Conservation (phyloP, 2,797 vertebrate genomes). For the Oreonectes daqikongensis region DNA sequence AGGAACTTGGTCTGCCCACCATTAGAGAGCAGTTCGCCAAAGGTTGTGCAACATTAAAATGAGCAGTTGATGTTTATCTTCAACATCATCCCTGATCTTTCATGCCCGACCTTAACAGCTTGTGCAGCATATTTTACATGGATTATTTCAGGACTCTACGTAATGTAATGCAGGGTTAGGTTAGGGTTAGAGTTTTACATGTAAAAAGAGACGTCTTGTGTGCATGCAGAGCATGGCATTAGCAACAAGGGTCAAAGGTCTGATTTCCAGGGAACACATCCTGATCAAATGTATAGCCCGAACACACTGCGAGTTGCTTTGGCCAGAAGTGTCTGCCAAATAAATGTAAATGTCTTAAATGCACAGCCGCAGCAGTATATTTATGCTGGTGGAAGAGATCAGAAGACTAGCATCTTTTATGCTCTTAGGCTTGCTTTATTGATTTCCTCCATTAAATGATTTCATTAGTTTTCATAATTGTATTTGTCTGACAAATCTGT, state of each 20-base stretch:
- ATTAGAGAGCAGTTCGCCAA: neutral
- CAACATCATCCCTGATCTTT: neutral
- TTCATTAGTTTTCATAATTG: constrained; percentile 15
- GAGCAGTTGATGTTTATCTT: neutral
- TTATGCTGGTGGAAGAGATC: neutral
- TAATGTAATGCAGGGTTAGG: neutral
- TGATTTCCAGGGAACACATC: neutral
- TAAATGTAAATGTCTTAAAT: constrained; percentile 7
- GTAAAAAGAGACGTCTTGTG: neutral
- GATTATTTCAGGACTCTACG: neutral
- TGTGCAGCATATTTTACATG: neutral
- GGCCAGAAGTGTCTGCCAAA: neutral
- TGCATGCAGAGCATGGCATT: neutral
- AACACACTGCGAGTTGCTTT: neutral
- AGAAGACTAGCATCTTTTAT: neutral
- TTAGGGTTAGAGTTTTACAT: neutral
- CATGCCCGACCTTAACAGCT: neutral
- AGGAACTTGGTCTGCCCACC: neutral
- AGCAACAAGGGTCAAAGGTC: neutral
- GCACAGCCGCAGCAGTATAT: neutral
- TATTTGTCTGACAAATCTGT: constrained; percentile 21
- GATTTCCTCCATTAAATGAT: constrained; percentile 9
- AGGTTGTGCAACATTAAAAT: neutral
- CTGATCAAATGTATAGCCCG: neutral
- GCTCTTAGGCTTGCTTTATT: neutral